phyloP scores from a whole-genome alignment of 2,113 vertebrate species.

The Xiphorhynchus elegans region DNA sequence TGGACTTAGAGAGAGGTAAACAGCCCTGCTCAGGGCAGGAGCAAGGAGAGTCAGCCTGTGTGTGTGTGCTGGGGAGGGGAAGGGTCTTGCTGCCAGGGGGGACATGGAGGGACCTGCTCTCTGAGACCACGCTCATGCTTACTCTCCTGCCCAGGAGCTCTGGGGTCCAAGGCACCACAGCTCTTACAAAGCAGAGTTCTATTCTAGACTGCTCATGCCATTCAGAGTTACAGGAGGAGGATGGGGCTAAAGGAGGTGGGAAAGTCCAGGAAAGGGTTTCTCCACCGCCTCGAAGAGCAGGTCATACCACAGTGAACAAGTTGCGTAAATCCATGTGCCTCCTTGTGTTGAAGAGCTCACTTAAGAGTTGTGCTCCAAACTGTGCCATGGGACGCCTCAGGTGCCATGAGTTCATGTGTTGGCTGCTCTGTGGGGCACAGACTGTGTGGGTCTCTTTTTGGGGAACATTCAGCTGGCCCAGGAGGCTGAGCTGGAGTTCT shows the following conservation, averaged over 20 bases:
- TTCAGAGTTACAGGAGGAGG: neutral
- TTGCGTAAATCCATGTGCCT: neutral
- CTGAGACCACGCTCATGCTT: neutral
- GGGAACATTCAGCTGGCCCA: fast-evolving
- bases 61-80: neutral
- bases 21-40: neutral
- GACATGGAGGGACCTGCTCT: neutral
- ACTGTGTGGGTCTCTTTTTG: neutral
- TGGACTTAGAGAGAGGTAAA: slow-evolving; percentile 96
- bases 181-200: neutral
- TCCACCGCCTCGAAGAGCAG: neutral
- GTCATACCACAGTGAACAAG: neutral
- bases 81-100: neutral
- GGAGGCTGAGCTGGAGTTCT: neutral
- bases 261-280: neutral
- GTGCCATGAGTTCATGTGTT: neutral
- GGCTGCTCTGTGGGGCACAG: neutral
- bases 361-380: neutral
- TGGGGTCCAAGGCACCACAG: neutral
- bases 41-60: neutral
- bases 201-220: neutral
- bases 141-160: neutral
- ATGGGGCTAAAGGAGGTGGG: neutral
- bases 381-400: neutral
- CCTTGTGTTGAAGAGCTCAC: neutral